Conservation (phyloP, 2,888 invertebrate species). For the Thereva unica region DNA sequence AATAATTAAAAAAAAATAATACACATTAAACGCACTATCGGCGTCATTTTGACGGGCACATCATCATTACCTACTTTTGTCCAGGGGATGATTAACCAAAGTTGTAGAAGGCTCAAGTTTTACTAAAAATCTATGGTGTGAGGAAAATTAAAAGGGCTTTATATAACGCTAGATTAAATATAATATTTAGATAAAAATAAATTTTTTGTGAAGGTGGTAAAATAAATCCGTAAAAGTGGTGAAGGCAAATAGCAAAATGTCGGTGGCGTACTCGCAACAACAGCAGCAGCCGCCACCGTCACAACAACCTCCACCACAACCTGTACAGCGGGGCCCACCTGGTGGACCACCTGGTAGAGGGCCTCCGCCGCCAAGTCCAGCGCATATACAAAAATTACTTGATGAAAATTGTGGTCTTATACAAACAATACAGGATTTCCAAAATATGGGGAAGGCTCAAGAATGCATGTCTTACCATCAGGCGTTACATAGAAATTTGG, state of each 20-base stretch:
- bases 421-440: conserved; percentile 95
- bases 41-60: conserved; percentile 17
- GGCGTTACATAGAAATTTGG: conserved; percentile 90
- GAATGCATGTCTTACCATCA: conserved; percentile 95
- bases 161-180: too few species aligned
- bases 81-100: too few species aligned
- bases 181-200: too few species aligned
- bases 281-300: conserved; percentile 54
- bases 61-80: too few species aligned
- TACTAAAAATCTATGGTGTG: too few species aligned
- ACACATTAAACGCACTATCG: conserved; percentile 5
- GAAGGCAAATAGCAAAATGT: conserved; percentile 53
- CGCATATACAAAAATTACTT: conserved; percentile 91
- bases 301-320: conserved; percentile 46
- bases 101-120: too few species aligned
- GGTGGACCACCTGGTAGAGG: conserved; percentile 60
- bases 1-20: neutral
- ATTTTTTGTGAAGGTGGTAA: too few species aligned
- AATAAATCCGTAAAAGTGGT: conserved; percentile 20
- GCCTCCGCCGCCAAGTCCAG: conserved; percentile 75
- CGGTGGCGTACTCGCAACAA: conserved; percentile 56
- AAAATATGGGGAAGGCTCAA: conserved; percentile 90
- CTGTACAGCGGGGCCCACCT: conserved; percentile 46
- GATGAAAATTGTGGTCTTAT: conserved; percentile 97
- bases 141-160: too few species aligned